Conservation (phyloP, 2,888 invertebrate genomes). For the Epinotia nisella region DNA sequence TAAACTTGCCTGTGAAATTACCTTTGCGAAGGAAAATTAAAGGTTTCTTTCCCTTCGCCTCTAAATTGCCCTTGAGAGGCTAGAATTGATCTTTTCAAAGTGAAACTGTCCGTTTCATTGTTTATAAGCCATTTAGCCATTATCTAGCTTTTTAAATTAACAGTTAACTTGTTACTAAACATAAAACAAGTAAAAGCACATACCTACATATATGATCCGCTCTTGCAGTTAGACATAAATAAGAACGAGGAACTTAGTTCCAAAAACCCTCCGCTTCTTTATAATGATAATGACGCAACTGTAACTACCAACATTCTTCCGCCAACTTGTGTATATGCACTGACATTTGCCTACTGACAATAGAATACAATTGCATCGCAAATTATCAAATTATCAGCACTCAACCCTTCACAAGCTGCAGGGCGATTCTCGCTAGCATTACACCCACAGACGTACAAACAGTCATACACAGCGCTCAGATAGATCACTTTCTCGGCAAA, state of each 20-base stretch:
- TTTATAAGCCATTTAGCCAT: background rate
- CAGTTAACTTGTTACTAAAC: background rate
- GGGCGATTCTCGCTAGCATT: conserved; percentile 18
- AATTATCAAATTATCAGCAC: conserved; percentile 28
- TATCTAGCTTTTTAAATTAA: background rate
- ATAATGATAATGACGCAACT: no score
- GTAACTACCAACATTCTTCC: background rate
- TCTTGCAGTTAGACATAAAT: no score
- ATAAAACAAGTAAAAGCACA: background rate
- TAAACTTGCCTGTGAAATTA: conserved; percentile 37
- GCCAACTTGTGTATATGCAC: background rate
- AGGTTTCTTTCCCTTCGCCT: conserved; percentile 14
- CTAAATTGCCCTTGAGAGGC: conserved; percentile 5
- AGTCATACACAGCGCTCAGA: conserved; percentile 30
- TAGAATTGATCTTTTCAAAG: background rate
- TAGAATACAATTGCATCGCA: conserved; percentile 24
- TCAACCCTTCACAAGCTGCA: conserved; percentile 12
- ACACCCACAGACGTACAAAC: conserved; percentile 21
- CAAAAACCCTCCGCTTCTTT: no score
- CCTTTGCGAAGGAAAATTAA: conserved; percentile 11
- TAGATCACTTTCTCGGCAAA: conserved; percentile 64
- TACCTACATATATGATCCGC: no score
- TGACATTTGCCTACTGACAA: conserved; percentile 2
- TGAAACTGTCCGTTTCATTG: background rate
- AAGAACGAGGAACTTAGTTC: no score